These are phyloP conservation scores for Stictonetta naevosa DNA, from an alignment of 2,113 vertebrate species.

Conservation along the genomic window DNA sequence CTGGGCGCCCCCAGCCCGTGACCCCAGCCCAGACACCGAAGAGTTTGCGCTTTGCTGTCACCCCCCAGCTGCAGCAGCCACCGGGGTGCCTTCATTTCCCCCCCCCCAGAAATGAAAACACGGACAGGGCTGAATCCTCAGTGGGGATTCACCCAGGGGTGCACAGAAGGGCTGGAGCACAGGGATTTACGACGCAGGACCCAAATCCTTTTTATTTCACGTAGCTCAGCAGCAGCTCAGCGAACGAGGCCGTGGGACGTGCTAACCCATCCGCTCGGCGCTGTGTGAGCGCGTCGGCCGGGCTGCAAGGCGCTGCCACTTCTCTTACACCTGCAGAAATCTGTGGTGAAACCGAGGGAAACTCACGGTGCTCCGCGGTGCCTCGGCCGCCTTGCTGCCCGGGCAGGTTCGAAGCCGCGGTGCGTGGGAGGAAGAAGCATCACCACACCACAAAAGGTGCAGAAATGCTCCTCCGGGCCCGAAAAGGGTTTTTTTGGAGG, in stretches of 20 bases:
- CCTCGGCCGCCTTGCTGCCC: not conserved
- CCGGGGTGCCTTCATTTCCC: not conserved
- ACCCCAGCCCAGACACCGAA: not conserved
- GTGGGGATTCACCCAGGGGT: not conserved
- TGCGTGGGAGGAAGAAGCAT: not conserved
- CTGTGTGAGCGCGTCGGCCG: rapidly evolving
- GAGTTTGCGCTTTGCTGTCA: not conserved
- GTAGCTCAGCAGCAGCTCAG: not conserved
- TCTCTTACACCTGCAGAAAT: not conserved
- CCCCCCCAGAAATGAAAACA: not conserved
- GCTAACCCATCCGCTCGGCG: not conserved
- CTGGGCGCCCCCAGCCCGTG: no score
- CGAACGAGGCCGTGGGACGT: not conserved
- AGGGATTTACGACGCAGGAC: not conserved
- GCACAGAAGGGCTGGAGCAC: not conserved
- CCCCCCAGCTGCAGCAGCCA: not conserved
- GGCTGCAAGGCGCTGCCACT: not conserved
- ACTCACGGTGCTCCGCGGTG: not conserved
- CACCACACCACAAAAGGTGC: not conserved
- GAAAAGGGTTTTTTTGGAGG: not conserved
- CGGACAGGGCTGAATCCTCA: not conserved
- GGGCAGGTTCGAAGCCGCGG: not conserved
- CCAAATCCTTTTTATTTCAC: not conserved
- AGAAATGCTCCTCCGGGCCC: not conserved
- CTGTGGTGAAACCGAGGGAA: constrained; percentile 1